Base-by-base conservation (phyloP, 1,140 invertebrate species). In the Ptiloglossa arizonensis region DNA sequence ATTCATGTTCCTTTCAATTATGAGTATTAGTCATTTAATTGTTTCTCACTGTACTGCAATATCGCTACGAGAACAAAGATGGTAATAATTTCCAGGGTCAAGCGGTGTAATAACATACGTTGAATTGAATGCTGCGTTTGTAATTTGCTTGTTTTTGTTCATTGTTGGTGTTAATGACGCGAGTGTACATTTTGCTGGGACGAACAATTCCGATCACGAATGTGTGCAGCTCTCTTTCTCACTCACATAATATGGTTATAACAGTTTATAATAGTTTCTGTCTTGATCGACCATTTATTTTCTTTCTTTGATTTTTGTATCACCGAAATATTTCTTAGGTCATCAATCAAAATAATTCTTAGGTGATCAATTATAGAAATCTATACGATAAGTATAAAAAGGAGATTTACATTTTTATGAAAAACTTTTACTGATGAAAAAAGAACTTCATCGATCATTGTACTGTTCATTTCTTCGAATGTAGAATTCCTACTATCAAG, bases 361-460 rank as follows among this genome's bases (percentile, higher is more conserved):
- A 6, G 15, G 22, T 24, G n/a, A 2, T 0, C n/a, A 41, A 22
- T 52, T 27, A 41, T 27, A 2, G 19, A n/a, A 52, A 41, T 27
- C 24, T 22, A 15, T 0, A 19, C 9, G 46, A 63, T 63, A 54
- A 73, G 5, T 9, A 27, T 3, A 8, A 38, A 67, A 29, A 24
- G 13, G 11, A 1, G 3, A 32, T 44, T 13, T 2, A 5, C 9
- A 0, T 5, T 17, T n/a, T n/a, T 1, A 22, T 35, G 62, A 62
- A 74, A 74, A 66, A 15, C 56, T 74, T 56, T 24, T 1, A 15
- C 11, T 13, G 71, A 74, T 66, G 32, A 54, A 41, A 8, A 2
- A 24, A 22, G 38, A 59, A 5, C 22, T 56, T 38, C 22, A 9
- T 6, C 5, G 24, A 29, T 56, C 0, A 17, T 19, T 19, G 6